Evolutionary conservation across 1,140 invertebrate genomes (phyloP).

Genomic region (Hylyphantes graminicola): DNA sequence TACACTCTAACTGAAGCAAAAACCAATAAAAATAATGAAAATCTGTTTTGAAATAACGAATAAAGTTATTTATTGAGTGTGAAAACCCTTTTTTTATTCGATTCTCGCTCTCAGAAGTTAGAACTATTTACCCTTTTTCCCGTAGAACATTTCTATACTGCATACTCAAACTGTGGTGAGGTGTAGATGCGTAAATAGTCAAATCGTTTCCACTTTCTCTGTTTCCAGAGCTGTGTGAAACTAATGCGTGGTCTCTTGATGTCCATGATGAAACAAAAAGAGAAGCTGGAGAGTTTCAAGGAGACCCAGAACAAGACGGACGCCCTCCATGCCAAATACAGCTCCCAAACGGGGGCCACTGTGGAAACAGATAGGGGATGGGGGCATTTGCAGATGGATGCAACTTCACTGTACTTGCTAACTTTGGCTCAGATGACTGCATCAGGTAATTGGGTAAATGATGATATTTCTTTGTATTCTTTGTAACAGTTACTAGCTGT

Average conservation of each 20-base stretch:
- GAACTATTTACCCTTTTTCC: no score
- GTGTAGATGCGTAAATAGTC: no score
- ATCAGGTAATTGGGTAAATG: slow-evolving; percentile 76
- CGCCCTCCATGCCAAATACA: slow-evolving; percentile 97
- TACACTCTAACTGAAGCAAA: no score
- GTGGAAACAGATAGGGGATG: slow-evolving; percentile 96
- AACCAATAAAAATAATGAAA: no score
- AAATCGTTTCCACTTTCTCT: not conserved
- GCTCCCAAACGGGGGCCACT: slow-evolving; percentile 84
- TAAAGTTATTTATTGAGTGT: no score
- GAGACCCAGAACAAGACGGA: slow-evolving; percentile 90
- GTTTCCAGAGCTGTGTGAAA: slow-evolving; percentile 75
- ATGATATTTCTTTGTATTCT: not conserved
- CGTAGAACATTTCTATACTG: no score
- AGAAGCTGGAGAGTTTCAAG: slow-evolving; percentile 98
- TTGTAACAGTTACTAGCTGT: not conserved
- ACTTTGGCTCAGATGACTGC: slow-evolving; percentile 99
- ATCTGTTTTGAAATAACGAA: no score
- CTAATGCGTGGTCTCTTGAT: slow-evolving; percentile 85
- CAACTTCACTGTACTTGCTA: slow-evolving; percentile 93
- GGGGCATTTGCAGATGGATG: slow-evolving; percentile 99
- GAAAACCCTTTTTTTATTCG: no score
- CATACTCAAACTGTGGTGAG: no score
- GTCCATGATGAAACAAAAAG: slow-evolving; percentile 98
- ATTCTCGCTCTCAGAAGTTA: no score